Base-by-base conservation (phyloP, 2,888 invertebrate species). In the Tryphoninae sp. region DNA sequence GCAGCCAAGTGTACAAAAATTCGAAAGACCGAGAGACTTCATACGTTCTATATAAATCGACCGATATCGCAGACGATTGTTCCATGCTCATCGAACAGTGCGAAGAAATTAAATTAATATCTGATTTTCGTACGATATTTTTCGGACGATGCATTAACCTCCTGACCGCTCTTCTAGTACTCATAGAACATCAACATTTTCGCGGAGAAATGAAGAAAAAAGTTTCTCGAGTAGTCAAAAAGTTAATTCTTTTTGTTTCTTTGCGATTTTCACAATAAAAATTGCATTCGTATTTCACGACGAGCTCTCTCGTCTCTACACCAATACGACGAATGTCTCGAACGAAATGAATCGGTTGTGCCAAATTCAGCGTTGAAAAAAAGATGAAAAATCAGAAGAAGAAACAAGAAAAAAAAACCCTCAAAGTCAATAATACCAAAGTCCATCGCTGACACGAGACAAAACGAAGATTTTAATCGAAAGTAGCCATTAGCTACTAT, bases 391-490 rank as follows among this genome's bases (percentile, higher is more conserved):
- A n/a, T 11, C 19, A 45, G 26, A 58, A 55, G 40, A 45, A 64
- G 53, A 6, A 33, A 33, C 6, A 33, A 58, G 26, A 40, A 53
- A 62, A 33, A 33, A 33, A n/a, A 16, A 2, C 61, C 61, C 16
- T 13, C 22, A 16, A 22, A 59, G 75, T 75, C 58, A 75, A 71
- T 71, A 78, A 78, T 53, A 62, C 19, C 40, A 68, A 77, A 61
- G 51, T 61, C 68, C 51, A 62, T 69, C 40, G 45, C 64, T 65
- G 6, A 55, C 23, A 61, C 19, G 53, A 42, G 23, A 55, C 62
- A 51, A 55, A 59, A 53, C 49, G 40, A 84, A 81, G 84, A 86
- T 87, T 86, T 86, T 85, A 85, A 87, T 86, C 86, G 86, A 86
- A 86, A 88, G 85, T 84, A 86, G 85, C 83, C 84, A 77, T 59